A percentile compares a stretch with the other conserved stretches of the same genome.
Conservation (phyloP, 2,797 vertebrate genomes). For the Mus minutoides region DNA sequence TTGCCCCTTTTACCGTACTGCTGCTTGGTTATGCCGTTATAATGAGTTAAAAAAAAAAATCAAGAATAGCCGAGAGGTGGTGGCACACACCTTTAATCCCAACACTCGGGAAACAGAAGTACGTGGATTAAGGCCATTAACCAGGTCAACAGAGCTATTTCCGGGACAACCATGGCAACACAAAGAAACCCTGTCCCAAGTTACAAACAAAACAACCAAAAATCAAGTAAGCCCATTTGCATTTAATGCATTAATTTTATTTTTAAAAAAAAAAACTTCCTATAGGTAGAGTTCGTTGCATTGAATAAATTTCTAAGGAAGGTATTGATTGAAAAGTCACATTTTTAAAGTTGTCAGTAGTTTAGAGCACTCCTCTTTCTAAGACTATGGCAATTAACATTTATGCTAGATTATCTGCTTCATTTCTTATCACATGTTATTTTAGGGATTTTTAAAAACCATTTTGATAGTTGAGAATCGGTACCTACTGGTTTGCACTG, state of each 20-base stretch:
- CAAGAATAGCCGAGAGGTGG: background rate
- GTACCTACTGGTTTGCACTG: background rate
- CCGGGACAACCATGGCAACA: too few species aligned
- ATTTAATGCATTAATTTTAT: slow-evolving; percentile 41
- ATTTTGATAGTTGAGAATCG: slow-evolving; percentile 52
- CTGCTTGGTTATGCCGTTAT: background rate
- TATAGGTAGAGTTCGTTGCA: background rate
- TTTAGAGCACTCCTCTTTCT: background rate
- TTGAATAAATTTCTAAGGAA: slow-evolving; percentile 15
- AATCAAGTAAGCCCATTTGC: background rate
- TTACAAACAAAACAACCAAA: background rate
- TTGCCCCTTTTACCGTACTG: background rate
- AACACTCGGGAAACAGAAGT: background rate
- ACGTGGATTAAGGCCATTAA: background rate
- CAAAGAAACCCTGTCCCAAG: background rate
- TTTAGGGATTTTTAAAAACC: background rate
- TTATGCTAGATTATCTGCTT: background rate
- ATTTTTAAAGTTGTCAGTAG: background rate
- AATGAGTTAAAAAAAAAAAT: background rate
- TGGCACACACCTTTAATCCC: background rate
- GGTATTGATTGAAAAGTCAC: background rate
- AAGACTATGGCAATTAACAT: background rate
- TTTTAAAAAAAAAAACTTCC: background rate
- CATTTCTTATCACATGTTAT: background rate
- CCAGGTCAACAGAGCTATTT: background rate